These are phyloP conservation scores for Portevinia maculata DNA, from an alignment of 2,888 invertebrate species.

Conservation along the genomic window DNA sequence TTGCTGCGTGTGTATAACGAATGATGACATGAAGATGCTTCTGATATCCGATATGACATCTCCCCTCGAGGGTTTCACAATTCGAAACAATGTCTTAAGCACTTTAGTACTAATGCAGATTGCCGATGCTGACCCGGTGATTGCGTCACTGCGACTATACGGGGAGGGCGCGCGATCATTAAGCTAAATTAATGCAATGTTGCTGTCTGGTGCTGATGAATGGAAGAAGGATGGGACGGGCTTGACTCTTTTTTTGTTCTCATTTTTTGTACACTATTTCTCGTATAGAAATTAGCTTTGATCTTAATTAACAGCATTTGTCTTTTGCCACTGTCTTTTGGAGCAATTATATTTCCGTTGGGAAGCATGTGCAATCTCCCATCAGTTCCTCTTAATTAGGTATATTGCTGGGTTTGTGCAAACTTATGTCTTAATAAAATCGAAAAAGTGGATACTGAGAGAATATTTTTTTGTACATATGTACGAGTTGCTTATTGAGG, in stretches of 20 bases:
- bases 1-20: not conserved
- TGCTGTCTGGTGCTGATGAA: not conserved
- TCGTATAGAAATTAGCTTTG: slow-evolving; percentile 56
- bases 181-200: slow-evolving; percentile 21
- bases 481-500: too few species aligned
- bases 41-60: slow-evolving; percentile 18
- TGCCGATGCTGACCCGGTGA: slow-evolving; percentile 5
- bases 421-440: slow-evolving; percentile 64
- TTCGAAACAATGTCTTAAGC: not conserved
- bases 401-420: slow-evolving; percentile 22
- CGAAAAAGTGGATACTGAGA: too few species aligned
- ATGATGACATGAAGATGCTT: slow-evolving; percentile 5
- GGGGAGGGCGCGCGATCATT: slow-evolving; percentile 28
- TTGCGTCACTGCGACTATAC: slow-evolving; percentile 11
- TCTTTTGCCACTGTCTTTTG: slow-evolving; percentile 9
- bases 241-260: slow-evolving; percentile 12
- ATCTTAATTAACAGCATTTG: slow-evolving; percentile 63
- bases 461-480: too few species aligned
- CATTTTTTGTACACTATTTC: slow-evolving; percentile 42
- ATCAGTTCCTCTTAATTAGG: slow-evolving; percentile 20
- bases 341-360: slow-evolving; percentile 36
- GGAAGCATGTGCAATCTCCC: slow-evolving; percentile 15
- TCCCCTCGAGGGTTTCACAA: slow-evolving; percentile 1
- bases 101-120: not conserved
- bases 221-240: slow-evolving; percentile 25